Evolutionary conservation across 2,888 invertebrate species (phyloP).

Genomic region (Venustoraphidia nigricollis): DNA sequence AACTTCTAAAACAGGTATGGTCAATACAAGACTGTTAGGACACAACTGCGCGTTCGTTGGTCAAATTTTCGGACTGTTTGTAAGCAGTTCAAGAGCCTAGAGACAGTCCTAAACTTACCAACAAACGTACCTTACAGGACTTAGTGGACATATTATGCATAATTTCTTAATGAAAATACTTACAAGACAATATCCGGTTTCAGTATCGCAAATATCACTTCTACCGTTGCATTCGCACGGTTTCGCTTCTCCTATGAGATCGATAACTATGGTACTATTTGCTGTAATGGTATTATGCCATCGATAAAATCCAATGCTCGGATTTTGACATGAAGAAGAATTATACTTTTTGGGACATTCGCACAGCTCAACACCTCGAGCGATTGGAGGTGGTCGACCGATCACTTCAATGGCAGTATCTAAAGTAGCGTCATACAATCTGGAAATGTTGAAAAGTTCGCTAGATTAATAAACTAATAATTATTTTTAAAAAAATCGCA

Average conservation of each 20-base stretch:
- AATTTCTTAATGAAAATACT: conserved; percentile 16
- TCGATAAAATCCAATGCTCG: conserved; percentile 66
- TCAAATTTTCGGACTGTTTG: no score
- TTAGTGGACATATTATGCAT: no score
- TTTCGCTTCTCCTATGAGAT: conserved; percentile 54
- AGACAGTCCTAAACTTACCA: no score
- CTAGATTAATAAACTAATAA: neutral
- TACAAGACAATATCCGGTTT: conserved; percentile 76
- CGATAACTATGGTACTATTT: conserved; percentile 59
- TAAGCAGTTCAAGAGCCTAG: no score
- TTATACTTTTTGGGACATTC: conserved; percentile 67
- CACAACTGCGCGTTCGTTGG: no score
- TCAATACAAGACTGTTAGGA: no score
- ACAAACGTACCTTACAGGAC: no score
- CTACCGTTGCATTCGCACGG: conserved; percentile 73
- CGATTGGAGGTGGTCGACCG: conserved; percentile 48
- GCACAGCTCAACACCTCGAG: conserved; percentile 74
- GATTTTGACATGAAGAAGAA: conserved; percentile 82
- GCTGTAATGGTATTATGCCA: conserved; percentile 44
- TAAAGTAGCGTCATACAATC: conserved; percentile 61
- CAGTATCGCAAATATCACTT: conserved; percentile 60
- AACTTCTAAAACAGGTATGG: no score
- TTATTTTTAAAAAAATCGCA: neutral
- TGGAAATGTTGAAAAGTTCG: conserved; percentile 22
- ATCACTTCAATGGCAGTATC: conserved; percentile 63